A percentile compares a stretch with the other conserved stretches of the same genome.
These are phyloP conservation scores for Trachelus tabidus DNA, from an alignment of 2,888 invertebrate genomes.

Conservation along the genomic window DNA sequence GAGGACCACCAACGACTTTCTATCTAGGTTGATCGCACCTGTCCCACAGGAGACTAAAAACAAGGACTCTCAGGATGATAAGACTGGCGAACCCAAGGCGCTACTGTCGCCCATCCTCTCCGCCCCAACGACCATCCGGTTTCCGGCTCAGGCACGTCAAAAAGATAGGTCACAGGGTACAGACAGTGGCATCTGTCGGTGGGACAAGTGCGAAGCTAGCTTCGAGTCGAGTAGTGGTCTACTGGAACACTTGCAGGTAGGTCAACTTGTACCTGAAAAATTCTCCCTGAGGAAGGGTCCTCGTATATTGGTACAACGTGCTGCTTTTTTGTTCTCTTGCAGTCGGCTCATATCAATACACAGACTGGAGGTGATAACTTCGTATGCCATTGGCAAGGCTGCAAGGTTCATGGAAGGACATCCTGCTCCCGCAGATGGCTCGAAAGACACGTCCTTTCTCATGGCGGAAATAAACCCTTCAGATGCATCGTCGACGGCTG, in stretches of 20 bases:
- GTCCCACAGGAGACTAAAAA: constrained; percentile 32
- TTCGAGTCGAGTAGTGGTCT: constrained; percentile 85
- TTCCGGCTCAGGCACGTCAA: constrained; percentile 71
- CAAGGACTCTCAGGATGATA: constrained; percentile 55
- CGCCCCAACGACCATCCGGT: constrained; percentile 84
- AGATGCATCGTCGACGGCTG: constrained; percentile 96
- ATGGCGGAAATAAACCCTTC: constrained; percentile 92
- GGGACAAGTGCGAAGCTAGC: constrained; percentile 84
- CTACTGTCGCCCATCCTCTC: constrained; percentile 79
- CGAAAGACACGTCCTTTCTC: constrained; percentile 90
- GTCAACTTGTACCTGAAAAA: constrained; percentile 17
- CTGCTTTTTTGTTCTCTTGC: constrained; percentile 49
- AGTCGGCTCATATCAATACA: constrained; percentile 86
- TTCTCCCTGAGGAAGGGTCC: neutral
- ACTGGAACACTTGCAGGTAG: constrained; percentile 88
- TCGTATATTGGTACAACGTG: neutral
- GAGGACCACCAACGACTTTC: constrained; percentile 26
- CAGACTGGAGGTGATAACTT: constrained; percentile 87
- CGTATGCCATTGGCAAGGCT: constrained; percentile 92
- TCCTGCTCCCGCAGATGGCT: constrained; percentile 95
- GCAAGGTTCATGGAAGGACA: constrained; percentile 92
- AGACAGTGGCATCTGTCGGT: constrained; percentile 75
- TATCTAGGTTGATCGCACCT: constrained; percentile 23
- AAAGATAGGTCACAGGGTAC: constrained; percentile 61
- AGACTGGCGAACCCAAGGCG: constrained; percentile 53